Conservation (phyloP, 2,797 vertebrate species). For the Sebastes goodei region DNA sequence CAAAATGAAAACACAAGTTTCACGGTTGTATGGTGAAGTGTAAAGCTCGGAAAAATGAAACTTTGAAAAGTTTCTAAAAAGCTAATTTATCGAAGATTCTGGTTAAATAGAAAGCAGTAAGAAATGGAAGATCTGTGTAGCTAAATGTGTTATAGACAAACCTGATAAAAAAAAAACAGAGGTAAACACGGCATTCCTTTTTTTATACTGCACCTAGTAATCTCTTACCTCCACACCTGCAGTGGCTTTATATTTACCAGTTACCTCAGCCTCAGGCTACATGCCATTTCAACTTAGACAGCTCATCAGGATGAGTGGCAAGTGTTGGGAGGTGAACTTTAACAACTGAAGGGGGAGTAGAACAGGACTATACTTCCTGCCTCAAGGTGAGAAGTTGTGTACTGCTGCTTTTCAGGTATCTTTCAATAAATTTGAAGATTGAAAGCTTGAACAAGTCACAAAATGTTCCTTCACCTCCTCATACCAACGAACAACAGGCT, state of each 20-base stretch:
- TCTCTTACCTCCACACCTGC: constrained; percentile 12
- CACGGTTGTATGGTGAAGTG: constrained; percentile 14
- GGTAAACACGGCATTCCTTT: constrained; percentile 7
- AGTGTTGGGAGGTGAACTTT: constrained; percentile 55
- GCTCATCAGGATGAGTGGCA: constrained; percentile 58
- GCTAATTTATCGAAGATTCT: background rate
- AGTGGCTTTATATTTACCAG: constrained; percentile 26
- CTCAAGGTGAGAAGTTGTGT: constrained; percentile 41
- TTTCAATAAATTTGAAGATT: constrained; percentile 17
- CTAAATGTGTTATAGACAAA: constrained; percentile 4
- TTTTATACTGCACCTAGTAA: background rate
- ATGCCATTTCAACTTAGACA: constrained; percentile 47
- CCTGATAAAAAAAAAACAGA: background rate
- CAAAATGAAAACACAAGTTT: constrained; percentile 33
- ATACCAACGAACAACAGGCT: background rate
- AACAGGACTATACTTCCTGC: constrained; percentile 11
- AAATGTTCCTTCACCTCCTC: background rate
- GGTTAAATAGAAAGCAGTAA: background rate
- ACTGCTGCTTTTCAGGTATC: constrained; percentile 17
- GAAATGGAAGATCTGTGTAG: background rate
- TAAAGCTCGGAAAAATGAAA: background rate
- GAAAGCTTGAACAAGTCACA: constrained; percentile 11
- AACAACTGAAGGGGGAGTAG: constrained; percentile 4
- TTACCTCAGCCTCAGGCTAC: constrained; percentile 39
- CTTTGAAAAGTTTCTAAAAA: background rate